These are phyloP conservation scores for Hartigia nigra DNA, from an alignment of 2,888 invertebrate species.

Conservation along the genomic window DNA sequence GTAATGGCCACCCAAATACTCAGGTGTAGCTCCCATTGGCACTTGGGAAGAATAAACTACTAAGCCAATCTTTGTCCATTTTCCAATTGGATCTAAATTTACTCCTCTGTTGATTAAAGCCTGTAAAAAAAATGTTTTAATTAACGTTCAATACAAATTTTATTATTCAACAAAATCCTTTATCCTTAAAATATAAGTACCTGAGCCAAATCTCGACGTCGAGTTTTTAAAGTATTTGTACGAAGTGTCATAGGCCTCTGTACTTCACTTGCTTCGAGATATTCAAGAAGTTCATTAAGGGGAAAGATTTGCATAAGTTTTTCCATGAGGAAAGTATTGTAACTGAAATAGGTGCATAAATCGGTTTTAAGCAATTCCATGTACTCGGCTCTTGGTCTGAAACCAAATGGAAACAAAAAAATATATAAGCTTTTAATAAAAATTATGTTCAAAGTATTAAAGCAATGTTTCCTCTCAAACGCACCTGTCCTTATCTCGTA, in stretches of 20 bases:
- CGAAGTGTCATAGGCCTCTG: constrained; percentile 95
- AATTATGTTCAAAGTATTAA: constrained; percentile 65
- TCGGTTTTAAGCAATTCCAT: constrained; percentile 82
- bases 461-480: constrained; percentile 7
- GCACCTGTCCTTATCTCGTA: constrained; percentile 71
- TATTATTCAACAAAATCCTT: not conserved
- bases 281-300: constrained; percentile 87
- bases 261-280: constrained; percentile 95
- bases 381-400: constrained; percentile 84
- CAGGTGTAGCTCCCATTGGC: constrained; percentile 97
- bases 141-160: constrained; percentile 5
- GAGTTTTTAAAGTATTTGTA: constrained; percentile 93
- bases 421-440: constrained; percentile 71
- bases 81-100: constrained; percentile 97
- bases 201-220: constrained; percentile 92
- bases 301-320: constrained; percentile 91
- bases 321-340: constrained; percentile 95
- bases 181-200: constrained; percentile 46
- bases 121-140: constrained; percentile 47
- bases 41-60: constrained; percentile 97
- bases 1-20: constrained; percentile 98
- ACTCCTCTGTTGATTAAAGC: constrained; percentile 96
- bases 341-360: constrained; percentile 94
- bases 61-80: constrained; percentile 98
- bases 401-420: constrained; percentile 67